Base-by-base conservation (phyloP, 2,113 vertebrate genomes). In the Elgaria multicarinata region DNA sequence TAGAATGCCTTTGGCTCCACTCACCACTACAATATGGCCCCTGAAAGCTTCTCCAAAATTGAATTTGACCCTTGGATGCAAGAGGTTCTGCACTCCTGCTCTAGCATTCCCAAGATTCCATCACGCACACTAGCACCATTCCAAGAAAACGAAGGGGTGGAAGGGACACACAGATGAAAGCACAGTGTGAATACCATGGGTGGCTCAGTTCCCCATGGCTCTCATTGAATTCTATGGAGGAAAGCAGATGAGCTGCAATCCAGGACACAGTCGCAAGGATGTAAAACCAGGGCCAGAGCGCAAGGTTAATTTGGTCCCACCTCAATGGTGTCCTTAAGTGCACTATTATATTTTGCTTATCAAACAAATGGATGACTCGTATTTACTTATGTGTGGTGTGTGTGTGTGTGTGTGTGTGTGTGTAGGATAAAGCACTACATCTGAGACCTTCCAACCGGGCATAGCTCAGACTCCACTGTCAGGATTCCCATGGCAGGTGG, bases 191-290 rank as follows among this genome's bases (percentile, higher is more conserved):
- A 64, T 18, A 62, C 26, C 18, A 12, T 10, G 20, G 2, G 22
- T 26, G 33, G 12, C 50, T 72, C 33, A 53, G 10, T 31, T 81
- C 66, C 55, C 13, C 2, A 13, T 71, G 24, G 42, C 26, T 36
- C 55, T 64, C 58, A 50, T 1, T 14, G 3, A 24, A 50, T 87
- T 67, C 31, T 16, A 12, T 64, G 33, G 28, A 36, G 18, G 2
- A 10, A 6, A 79, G 28, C 8, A 55, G 50, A 24, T 74, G 5
- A 64, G 31, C 28, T n/a, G 31, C 10, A 31, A 46, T 75, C 71
- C 81, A 87, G 66, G 92, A 44, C 13, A 84, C 72, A 95, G 92
- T 26, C 46, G 46, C 18, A 46, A 80, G 36, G 13, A 39, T 50
- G 22, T 7, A 69, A 77, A 36, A n/a, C 53, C 2, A 18, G 13